Evolutionary conservation across 2,888 invertebrate genomes (phyloP).

Genomic region (Thyatira batis): DNA sequence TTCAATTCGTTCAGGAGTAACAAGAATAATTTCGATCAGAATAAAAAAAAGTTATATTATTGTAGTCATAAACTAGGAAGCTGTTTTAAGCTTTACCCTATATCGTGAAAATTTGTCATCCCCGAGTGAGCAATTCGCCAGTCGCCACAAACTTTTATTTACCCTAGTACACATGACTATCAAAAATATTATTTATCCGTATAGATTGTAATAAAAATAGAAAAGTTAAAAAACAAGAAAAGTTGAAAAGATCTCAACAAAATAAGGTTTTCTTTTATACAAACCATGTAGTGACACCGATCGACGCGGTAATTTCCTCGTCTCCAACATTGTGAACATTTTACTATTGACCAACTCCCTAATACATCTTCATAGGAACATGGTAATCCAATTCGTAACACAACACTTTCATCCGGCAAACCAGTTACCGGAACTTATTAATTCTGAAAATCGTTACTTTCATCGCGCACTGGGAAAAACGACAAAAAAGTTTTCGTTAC

Average conservation of each 20-base stretch:
- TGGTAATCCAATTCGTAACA: slow-evolving; percentile 62
- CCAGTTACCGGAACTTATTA: slow-evolving; percentile 62
- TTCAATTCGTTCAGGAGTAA: slow-evolving; percentile 22
- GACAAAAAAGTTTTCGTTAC: slow-evolving; percentile 39
- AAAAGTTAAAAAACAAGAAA: no score
- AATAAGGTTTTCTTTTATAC: slow-evolving; percentile 38
- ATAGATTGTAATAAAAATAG: no score
- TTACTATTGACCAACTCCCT: slow-evolving; percentile 47
- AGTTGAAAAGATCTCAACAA: no score
- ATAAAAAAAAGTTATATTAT: slow-evolving; percentile 32
- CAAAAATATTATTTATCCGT: no score
- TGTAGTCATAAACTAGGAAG: slow-evolving; percentile 34
- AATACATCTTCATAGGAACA: slow-evolving; percentile 46
- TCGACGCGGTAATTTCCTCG: slow-evolving; percentile 70
- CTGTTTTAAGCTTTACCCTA: slow-evolving; percentile 25
- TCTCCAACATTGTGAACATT: slow-evolving; percentile 69
- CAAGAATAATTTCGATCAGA: slow-evolving; percentile 18
- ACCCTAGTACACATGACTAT: no score
- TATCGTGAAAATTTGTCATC: slow-evolving; percentile 1
- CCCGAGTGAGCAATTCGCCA: no score
- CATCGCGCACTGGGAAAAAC: slow-evolving; percentile 54
- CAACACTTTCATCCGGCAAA: slow-evolving; percentile 71
- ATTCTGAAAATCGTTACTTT: slow-evolving; percentile 68
- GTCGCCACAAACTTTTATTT: no score
- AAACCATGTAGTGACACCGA: slow-evolving; percentile 73